These are phyloP conservation scores for Coranthus polyacanthus DNA, from an alignment of 2,797 vertebrate genomes.

Conservation along the genomic window DNA sequence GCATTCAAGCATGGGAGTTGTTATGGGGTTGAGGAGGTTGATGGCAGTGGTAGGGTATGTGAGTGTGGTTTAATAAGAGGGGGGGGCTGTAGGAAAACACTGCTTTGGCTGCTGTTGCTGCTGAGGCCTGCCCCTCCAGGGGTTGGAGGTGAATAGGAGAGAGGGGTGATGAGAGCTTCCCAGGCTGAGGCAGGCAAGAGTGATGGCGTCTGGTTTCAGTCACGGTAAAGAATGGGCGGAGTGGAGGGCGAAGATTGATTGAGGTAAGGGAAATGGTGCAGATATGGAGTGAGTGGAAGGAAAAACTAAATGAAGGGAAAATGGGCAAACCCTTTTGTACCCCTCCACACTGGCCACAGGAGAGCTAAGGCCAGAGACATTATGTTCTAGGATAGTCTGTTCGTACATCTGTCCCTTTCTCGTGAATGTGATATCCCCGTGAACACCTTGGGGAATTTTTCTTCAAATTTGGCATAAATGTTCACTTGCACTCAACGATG, in stretches of 20 bases:
- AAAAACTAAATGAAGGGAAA: slow-evolving; percentile 35
- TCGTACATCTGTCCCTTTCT: too few species aligned
- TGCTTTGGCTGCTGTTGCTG: slow-evolving; percentile 46
- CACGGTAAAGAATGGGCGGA: slow-evolving; percentile 25
- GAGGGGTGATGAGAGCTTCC: slow-evolving; percentile 64
- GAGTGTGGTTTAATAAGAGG: slow-evolving; percentile 19
- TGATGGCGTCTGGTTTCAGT: slow-evolving; percentile 68
- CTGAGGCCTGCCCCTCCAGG: slow-evolving; percentile 30
- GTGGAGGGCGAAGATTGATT: slow-evolving; percentile 53
- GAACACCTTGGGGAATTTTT: too few species aligned
- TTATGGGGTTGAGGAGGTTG: slow-evolving; percentile 51
- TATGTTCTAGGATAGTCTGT: too few species aligned
- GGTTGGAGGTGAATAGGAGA: slow-evolving; percentile 59
- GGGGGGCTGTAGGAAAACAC: slow-evolving; percentile 51
- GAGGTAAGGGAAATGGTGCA: slow-evolving; percentile 43
- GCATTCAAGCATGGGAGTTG: slow-evolving; percentile 59
- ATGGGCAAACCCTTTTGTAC: background rate
- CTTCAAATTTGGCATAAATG: too few species aligned
- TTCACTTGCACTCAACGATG: too few species aligned
- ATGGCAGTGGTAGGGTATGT: slow-evolving; percentile 11
- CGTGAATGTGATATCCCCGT: too few species aligned
- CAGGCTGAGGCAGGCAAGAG: slow-evolving; percentile 55
- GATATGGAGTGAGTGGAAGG: slow-evolving; percentile 38
- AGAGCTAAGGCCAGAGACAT: too few species aligned
- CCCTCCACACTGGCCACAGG: too few species aligned